Conservation (phyloP, 2,113 vertebrate species). For the Corythoichthys haematopterus region DNA sequence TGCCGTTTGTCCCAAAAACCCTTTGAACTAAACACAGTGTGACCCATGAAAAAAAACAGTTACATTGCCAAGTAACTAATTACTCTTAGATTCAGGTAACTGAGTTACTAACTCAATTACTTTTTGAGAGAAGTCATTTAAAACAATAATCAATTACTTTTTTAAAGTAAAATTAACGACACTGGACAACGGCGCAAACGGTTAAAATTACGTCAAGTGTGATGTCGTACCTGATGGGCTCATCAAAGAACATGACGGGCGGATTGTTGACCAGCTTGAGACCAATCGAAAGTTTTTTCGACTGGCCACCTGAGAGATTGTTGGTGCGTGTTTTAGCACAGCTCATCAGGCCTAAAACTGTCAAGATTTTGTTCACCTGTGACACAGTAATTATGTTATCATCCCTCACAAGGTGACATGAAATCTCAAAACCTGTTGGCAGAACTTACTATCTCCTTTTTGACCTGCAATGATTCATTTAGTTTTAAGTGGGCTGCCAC, state of each 20-base stretch:
- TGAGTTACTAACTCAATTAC: too few species aligned
- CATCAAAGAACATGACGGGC: constrained; percentile 97
- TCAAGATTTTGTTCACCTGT: constrained; percentile 95
- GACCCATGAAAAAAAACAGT: too few species aligned
- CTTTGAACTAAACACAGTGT: too few species aligned
- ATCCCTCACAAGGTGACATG: too few species aligned
- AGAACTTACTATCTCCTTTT: constrained; percentile 89
- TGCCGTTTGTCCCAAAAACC: too few species aligned
- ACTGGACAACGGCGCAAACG: background rate
- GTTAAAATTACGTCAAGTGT: too few species aligned
- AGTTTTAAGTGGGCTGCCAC: constrained; percentile 94
- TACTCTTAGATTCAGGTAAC: too few species aligned
- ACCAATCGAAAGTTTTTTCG: constrained; percentile 93
- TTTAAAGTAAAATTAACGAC: too few species aligned
- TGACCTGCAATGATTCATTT: constrained; percentile 89
- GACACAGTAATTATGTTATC: background rate
- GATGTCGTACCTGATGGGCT: constrained; percentile 86
- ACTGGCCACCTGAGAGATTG: constrained; percentile 87
- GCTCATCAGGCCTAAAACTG: constrained; percentile 87
- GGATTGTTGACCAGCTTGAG: constrained; percentile 97
- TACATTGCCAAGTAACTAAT: too few species aligned
- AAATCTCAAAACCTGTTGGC: background rate
- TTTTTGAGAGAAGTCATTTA: too few species aligned
- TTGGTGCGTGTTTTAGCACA: constrained; percentile 88
- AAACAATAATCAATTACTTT: too few species aligned